Base-by-base conservation (phyloP, 2,888 invertebrate species). In the Lasius fuliginosus region DNA sequence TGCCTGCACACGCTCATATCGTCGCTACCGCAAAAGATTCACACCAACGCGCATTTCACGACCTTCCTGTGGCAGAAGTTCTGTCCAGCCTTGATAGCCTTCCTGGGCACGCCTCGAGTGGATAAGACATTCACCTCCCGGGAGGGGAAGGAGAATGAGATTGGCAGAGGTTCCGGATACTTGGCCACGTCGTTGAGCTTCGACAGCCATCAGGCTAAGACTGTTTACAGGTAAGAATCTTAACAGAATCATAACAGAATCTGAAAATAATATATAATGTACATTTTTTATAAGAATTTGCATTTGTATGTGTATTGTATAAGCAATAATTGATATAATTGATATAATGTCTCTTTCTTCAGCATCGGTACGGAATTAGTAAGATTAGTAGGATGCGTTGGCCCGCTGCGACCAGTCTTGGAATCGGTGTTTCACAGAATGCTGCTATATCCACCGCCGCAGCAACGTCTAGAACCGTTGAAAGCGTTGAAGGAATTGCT, bases 371-470 rank as follows among this genome's bases (percentile, higher is more conserved):
- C 98, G 79, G 98, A 99, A 93, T 95, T 99, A 81, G 97, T 99
- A 0, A 96, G 98, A 18, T 95, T 99, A 58, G 98, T 99, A 0
- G 99, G 99, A 0, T 97, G 98, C 56, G 97, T 98, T 36, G 97
- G 98, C 0, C 97, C 97, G n/a, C 95, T 99, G 68, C 96, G 99
- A 18, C 98, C 99, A 11, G 99, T 99, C 62, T 95, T 99, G 65
- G 99, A 99, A 94, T 98, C 99, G 0, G 96, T 99, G 1, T 99
- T 99, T 94, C 99, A 99, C 95, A 96, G 99, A 82, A 98, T 99
- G 97, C 95, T 99, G 4, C 96, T 99, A 0, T 97, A 99, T 95
- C 98, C 99, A 23, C 97, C 98, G 0, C 97, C 98, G 0, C 96
- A 97, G 62, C 98, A 98, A 94, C 96, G 99, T 62, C 96, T 98